These are phyloP conservation scores for Coelopa pilipes DNA, from an alignment of 2,888 invertebrate species.

Conservation along the genomic window DNA sequence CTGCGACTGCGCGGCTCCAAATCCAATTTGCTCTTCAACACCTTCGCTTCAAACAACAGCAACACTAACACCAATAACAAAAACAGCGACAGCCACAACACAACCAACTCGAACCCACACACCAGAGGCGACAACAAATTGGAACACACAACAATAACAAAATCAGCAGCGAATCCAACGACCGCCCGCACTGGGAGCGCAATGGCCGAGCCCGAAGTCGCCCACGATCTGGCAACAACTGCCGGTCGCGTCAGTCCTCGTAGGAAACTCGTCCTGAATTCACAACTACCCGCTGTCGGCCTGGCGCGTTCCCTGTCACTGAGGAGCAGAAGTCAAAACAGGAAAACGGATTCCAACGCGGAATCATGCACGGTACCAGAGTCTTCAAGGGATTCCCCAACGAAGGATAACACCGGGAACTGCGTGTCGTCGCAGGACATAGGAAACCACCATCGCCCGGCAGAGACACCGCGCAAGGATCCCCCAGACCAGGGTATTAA, in stretches of 20 bases:
- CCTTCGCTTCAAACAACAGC: constrained; percentile 42
- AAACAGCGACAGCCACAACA: constrained; percentile 25
- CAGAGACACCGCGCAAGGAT: not conserved
- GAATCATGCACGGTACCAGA: constrained; percentile 42
- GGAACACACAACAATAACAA: constrained; percentile 24
- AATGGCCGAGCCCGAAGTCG: constrained; percentile 2
- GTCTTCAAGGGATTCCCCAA: constrained; percentile 38
- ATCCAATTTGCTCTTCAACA: constrained; percentile 60
- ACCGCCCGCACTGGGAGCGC: constrained; percentile 25
- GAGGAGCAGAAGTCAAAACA: constrained; percentile 47
- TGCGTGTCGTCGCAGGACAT: not conserved
- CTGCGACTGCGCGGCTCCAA: constrained; percentile 75
- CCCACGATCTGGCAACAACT: constrained; percentile 29
- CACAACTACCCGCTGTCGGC: constrained; percentile 40
- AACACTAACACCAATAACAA: constrained; percentile 36
- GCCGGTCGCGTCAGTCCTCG: constrained; percentile 42
- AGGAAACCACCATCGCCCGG: not conserved
- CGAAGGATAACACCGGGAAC: constrained; percentile 18
- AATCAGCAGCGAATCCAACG: constrained; percentile 50
- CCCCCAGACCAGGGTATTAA: not conserved
- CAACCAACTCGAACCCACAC: not conserved
- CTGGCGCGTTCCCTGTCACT: constrained; percentile 52
- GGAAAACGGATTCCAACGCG: constrained; percentile 50
- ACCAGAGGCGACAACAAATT: not conserved
- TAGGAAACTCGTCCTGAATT: constrained; percentile 45